Evolutionary conservation across 2,797 vertebrate genomes (phyloP).

Genomic region (Leontocebus nigricollis): DNA sequence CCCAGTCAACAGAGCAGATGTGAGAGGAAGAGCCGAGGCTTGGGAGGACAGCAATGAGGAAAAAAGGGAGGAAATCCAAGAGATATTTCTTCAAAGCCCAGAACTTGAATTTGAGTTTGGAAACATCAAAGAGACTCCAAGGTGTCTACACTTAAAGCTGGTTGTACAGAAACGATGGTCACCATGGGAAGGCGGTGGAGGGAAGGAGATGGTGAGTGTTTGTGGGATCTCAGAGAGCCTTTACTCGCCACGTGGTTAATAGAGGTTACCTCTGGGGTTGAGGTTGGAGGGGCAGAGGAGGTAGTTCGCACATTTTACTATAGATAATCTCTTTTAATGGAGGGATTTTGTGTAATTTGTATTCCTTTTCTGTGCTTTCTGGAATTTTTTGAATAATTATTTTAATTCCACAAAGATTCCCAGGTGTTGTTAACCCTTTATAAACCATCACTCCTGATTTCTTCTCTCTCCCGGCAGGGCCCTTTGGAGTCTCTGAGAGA

Average conservation of each 20-base stretch:
- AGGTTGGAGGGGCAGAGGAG: background rate
- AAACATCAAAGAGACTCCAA: background rate
- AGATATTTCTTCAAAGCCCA: background rate
- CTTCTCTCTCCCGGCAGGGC: background rate
- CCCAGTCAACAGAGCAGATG: background rate
- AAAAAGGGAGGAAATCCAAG: background rate
- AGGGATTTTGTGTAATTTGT: slow-evolving; percentile 71
- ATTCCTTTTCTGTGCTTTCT: slow-evolving; percentile 55
- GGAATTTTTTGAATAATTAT: slow-evolving; percentile 69
- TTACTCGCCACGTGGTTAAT: background rate
- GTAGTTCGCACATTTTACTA: background rate
- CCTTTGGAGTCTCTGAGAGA: background rate
- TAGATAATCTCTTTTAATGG: slow-evolving; percentile 64
- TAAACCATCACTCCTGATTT: background rate
- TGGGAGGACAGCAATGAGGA: background rate
- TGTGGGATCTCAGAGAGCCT: background rate
- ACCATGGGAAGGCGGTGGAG: background rate
- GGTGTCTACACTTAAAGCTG: background rate
- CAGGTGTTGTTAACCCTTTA: slow-evolving; percentile 47
- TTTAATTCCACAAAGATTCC: slow-evolving; percentile 60
- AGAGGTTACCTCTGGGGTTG: background rate
- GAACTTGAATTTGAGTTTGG: slow-evolving; percentile 6
- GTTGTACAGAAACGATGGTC: background rate
- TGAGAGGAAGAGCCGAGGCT: background rate
- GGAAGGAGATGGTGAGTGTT: background rate